A percentile compares a stretch with the other conserved stretches of the same genome.
Conservation (phyloP, 2,113 vertebrate genomes). For the Entosphenus tridentatus region DNA sequence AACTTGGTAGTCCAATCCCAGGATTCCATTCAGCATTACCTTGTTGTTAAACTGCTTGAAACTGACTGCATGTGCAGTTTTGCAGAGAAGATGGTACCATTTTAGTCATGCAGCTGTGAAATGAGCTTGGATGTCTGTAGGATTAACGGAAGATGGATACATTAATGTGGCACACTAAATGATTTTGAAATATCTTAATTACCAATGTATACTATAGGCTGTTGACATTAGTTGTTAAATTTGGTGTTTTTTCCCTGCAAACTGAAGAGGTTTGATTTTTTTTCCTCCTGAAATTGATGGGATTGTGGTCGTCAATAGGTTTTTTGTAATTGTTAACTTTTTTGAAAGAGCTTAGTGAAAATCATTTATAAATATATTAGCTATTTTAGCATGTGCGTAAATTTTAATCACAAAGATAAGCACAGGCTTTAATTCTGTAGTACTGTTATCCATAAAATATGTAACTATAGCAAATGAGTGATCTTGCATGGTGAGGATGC, state of each 20-base stretch:
- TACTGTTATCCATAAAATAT: too few relatives aligned
- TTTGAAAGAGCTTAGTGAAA: too few relatives aligned
- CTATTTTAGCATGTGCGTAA: too few relatives aligned
- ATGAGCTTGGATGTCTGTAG: not conserved
- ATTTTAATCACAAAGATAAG: too few relatives aligned
- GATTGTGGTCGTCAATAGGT: not conserved
- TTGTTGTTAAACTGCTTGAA: too few relatives aligned
- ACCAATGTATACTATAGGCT: not conserved
- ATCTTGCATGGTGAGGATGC: too few relatives aligned
- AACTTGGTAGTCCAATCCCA: too few relatives aligned
- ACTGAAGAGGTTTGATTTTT: not conserved
- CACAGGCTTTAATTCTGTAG: too few relatives aligned
- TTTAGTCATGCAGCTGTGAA: not conserved
- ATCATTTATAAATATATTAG: too few relatives aligned
- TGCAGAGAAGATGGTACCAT: not conserved
- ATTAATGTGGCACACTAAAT: constrained; percentile 1
- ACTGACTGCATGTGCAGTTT: not conserved
- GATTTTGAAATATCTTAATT: not conserved
- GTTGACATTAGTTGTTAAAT: not conserved
- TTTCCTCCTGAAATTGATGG: not conserved
- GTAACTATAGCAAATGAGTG: too few relatives aligned
- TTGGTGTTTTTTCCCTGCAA: not conserved
- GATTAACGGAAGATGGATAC: not conserved
- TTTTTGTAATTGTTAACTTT: too few relatives aligned
- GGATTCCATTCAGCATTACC: too few relatives aligned